Base-by-base conservation (phyloP, 92 coral and sea anemone genomes). In the Paramuricea clavata region DNA sequence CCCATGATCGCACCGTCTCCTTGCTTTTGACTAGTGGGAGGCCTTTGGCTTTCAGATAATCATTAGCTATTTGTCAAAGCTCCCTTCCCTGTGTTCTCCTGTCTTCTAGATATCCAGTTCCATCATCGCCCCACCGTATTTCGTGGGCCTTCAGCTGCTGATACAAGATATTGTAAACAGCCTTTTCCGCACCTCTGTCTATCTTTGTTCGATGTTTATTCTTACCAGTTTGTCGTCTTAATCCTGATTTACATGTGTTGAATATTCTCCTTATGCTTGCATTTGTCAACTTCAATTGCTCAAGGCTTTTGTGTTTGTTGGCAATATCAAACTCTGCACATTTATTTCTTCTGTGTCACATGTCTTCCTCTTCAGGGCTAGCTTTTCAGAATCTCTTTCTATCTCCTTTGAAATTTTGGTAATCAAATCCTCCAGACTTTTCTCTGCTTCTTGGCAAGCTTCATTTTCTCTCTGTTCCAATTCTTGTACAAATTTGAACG, bases 81-180 rank as follows among this genome's bases (percentile, higher is more conserved):
- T 89, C 88, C 33, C 74, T 89, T 56, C 54, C 42, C 39, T 83
- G 92, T 25, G 82, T 19, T 25, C 67, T 74, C 49, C 81, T 85
- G 21, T 80, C 79, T 47, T 83, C 91, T 25, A 88, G 83, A 52
- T 88, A 88, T 25, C 89, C 89, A 28, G 86, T 89, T 32, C 92
- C 86, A 39, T 89, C 92, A 12, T 89, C 92, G 13, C 83, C 89
- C 92, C 89, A 89, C 43, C 92, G 59, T n/a, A 83, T 34, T 0
- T 35, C 30, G 67, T 85, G 89, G 16, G 87, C 87, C 82, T 89
- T 89, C 73, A 89, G 62, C 16, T 79, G 78, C 70, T 85, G 87
- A 81, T 89, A 80, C 34, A 89, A 69, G 13, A 85, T 86, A 65
- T 78, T 86, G 78, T 44, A 81, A 5, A 89, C 86, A 12, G 92